phyloP scores from a whole-genome alignment of 2,797 vertebrate species.

The Pteropus rufus region DNA sequence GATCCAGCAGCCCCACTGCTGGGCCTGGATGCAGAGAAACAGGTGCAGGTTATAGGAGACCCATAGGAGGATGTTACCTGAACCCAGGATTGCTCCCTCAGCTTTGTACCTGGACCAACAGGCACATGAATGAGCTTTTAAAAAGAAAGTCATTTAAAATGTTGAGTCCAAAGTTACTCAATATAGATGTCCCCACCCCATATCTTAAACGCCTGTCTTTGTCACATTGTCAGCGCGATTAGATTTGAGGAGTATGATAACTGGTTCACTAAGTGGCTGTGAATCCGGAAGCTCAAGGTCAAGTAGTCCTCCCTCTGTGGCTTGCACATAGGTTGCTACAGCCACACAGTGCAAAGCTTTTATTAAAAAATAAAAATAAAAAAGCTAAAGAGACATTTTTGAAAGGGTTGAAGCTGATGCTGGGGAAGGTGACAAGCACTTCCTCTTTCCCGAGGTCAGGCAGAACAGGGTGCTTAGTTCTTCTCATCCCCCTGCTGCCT shows the following conservation, averaged over 20 bases:
- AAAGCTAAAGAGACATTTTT: not conserved
- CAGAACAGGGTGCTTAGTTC: rapidly evolving
- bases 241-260: not conserved
- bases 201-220: not conserved
- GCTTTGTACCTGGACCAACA: not conserved
- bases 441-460: not conserved
- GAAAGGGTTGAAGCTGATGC: not conserved
- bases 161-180: not conserved
- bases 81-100: not conserved
- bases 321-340: not conserved
- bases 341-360: not conserved
- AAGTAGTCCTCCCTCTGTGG: not conserved
- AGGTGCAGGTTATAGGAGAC: not conserved
- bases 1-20: not conserved
- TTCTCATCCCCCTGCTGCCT: not conserved
- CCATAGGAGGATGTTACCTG: not conserved
- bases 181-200: no score
- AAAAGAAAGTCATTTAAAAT: not conserved
- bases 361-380: not conserved
- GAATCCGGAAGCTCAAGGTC: not conserved
- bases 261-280: not conserved
- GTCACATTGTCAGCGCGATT: no score
- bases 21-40: not conserved
- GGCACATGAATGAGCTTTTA: not conserved
- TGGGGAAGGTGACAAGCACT: not conserved